These are phyloP conservation scores for Philypnodon macrostomus DNA, from an alignment of 2,797 vertebrate species.

Conservation along the genomic window DNA sequence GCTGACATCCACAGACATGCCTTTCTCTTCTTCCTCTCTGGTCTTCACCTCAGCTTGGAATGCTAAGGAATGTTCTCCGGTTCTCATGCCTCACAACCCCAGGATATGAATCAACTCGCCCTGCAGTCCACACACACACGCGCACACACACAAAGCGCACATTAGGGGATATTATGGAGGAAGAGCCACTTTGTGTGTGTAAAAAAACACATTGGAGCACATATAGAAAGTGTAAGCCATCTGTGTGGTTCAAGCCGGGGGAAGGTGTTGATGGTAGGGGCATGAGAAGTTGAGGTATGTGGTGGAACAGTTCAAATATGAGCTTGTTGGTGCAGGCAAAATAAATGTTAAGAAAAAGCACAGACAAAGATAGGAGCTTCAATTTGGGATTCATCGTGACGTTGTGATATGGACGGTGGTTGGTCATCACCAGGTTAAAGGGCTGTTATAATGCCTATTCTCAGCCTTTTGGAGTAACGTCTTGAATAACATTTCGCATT, in stretches of 20 bases:
- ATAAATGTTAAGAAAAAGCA: neutral
- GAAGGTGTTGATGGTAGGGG: constrained; percentile 24
- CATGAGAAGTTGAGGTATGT: constrained; percentile 53
- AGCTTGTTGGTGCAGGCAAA: constrained; percentile 47
- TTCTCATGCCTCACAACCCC: constrained; percentile 41
- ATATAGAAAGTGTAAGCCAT: constrained; percentile 31
- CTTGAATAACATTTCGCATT: too few relatives aligned
- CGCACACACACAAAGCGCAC: constrained; percentile 5
- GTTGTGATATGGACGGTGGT: too few relatives aligned
- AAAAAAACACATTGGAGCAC: constrained; percentile 6
- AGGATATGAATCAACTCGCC: constrained; percentile 65
- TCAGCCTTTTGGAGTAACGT: too few relatives aligned
- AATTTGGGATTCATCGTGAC: too few relatives aligned
- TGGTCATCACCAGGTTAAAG: too few relatives aligned
- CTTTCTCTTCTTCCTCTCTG: constrained; percentile 53
- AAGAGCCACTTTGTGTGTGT: constrained; percentile 10
- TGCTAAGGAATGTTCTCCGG: constrained; percentile 50
- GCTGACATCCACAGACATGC: constrained; percentile 61
- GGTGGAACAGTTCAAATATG: constrained; percentile 52
- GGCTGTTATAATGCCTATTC: too few relatives aligned
- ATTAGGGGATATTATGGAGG: too few relatives aligned
- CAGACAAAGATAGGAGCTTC: too few relatives aligned
- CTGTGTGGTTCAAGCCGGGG: constrained; percentile 30
- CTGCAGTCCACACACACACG: constrained; percentile 27
- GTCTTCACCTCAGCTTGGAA: constrained; percentile 60